phyloP scores from a whole-genome alignment of 2,113 vertebrate species.

The Orcinus orca region DNA sequence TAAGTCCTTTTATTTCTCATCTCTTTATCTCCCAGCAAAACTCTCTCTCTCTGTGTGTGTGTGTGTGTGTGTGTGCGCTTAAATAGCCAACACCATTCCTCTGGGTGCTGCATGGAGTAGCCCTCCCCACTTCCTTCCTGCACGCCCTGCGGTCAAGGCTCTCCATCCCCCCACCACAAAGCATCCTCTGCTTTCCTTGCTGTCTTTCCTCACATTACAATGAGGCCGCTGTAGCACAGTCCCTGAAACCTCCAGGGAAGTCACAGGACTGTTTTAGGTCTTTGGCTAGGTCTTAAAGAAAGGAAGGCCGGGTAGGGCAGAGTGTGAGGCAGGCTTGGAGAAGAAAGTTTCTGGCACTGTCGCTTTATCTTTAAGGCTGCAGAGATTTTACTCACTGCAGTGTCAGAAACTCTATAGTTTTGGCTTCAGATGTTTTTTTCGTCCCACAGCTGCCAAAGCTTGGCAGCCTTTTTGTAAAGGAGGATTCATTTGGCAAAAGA shows the following conservation, averaged over 20 bases:
- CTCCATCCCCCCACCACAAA: background rate
- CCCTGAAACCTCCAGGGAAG: background rate
- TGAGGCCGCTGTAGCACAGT: background rate
- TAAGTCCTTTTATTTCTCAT: background rate
- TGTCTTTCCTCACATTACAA: background rate
- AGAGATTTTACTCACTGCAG: background rate
- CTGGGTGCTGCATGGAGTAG: background rate
- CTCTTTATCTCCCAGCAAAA: background rate
- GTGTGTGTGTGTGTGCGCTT: background rate
- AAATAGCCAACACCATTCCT: background rate
- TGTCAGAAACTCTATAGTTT: background rate
- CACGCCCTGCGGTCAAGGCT: background rate
- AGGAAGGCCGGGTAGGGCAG: background rate
- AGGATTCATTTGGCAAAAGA: conserved; percentile 7
- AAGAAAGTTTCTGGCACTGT: background rate
- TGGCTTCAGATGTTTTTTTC: background rate
- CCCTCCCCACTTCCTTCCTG: background rate
- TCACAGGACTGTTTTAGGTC: background rate
- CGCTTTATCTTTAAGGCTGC: background rate
- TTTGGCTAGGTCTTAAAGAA: conserved; percentile 13
- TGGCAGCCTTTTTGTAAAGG: background rate
- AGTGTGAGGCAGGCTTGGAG: background rate
- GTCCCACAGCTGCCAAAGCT: background rate
- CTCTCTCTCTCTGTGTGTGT: background rate
- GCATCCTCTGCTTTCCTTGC: no score